A percentile compares a stretch with the other conserved stretches of the same genome.
Conservation (phyloP, 2,797 vertebrate species). For the Hydrocynus forskahlii region DNA sequence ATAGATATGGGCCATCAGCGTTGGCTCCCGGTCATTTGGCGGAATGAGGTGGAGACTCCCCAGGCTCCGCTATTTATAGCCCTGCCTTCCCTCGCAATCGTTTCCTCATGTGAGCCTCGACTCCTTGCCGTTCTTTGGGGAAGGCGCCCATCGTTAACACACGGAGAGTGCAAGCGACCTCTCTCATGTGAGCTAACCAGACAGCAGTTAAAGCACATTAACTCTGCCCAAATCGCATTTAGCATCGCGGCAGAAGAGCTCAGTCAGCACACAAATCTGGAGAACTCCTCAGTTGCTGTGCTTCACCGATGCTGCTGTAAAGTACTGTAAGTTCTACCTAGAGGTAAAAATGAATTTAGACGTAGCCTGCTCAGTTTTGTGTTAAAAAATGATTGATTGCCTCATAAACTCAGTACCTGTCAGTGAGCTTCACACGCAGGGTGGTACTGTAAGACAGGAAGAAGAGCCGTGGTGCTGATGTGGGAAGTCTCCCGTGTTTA, state of each 20-base stretch:
- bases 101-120: conserved; percentile 58
- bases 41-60: conserved; percentile 45
- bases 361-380: background rate
- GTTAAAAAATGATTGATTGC: conserved; percentile 11
- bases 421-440: conserved; percentile 13
- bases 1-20: conserved; percentile 40
- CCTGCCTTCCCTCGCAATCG: conserved; percentile 48
- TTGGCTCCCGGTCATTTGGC: conserved; percentile 38
- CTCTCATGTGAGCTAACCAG: conserved; percentile 62
- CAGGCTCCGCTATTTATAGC: conserved; percentile 51
- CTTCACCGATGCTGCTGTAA: background rate
- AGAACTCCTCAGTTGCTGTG: background rate
- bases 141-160: conserved; percentile 62
- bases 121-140: conserved; percentile 53
- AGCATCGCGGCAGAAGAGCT: background rate
- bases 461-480: conserved; percentile 7
- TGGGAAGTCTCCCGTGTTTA: conserved; percentile 12
- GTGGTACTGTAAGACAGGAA: background rate
- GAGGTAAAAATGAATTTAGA: conserved; percentile 4
- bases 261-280: background rate
- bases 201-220: conserved; percentile 70
- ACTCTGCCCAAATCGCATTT: conserved; percentile 59
- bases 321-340: conserved; percentile 1
- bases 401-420: conserved; percentile 10
- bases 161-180: conserved; percentile 56